phyloP scores from a whole-genome alignment of 2,797 vertebrate genomes.

The Silurus lanzhouensis region DNA sequence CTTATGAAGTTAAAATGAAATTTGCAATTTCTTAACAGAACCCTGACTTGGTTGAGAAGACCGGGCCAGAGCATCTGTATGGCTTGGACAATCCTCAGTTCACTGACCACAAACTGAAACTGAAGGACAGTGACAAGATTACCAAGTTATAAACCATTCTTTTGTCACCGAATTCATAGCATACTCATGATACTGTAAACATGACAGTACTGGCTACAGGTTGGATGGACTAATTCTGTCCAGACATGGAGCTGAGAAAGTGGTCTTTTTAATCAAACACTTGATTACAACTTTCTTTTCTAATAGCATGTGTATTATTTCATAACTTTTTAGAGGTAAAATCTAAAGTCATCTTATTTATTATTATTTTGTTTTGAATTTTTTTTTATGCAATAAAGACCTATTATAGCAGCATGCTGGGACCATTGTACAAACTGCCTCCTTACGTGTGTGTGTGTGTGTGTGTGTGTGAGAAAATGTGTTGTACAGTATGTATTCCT shows the following conservation, averaged over 20 bases:
- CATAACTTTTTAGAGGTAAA: neutral
- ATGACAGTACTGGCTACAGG: neutral
- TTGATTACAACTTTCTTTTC: neutral
- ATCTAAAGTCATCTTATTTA: neutral
- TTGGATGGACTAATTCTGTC: neutral
- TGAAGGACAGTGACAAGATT: conserved; percentile 56
- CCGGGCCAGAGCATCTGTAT: conserved; percentile 48
- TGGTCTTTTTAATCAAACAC: neutral
- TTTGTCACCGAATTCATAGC: neutral
- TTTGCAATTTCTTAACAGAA: conserved; percentile 26
- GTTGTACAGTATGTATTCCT: neutral
- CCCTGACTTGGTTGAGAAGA: conserved; percentile 57
- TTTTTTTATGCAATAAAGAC: neutral
- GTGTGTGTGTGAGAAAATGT: neutral
- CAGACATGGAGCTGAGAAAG: neutral
- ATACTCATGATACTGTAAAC: conserved; percentile 4
- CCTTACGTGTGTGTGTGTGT: neutral
- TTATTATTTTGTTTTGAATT: neutral
- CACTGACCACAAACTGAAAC: conserved; percentile 50
- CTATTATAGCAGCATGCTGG: neutral
- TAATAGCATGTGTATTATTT: neutral
- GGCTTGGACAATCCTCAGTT: conserved; percentile 62
- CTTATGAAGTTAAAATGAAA: neutral
- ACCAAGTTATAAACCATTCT: conserved; percentile 68
- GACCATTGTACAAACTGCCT: neutral